These are phyloP conservation scores for Lagopus muta DNA, from an alignment of 2,113 vertebrate species.

Conservation along the genomic window DNA sequence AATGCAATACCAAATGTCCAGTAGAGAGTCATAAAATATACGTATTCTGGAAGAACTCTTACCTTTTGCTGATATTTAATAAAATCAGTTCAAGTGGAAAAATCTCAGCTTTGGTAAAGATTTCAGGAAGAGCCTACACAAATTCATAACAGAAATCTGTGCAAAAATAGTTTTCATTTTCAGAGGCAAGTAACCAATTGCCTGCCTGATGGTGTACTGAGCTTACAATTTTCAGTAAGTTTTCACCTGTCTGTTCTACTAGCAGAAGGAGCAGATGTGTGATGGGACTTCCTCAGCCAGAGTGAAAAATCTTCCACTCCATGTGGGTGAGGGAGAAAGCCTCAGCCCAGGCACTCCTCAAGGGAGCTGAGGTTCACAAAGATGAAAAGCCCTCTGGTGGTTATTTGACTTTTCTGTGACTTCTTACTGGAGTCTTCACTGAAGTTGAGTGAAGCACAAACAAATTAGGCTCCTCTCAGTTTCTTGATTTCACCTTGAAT, in stretches of 20 bases:
- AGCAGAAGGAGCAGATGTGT: not conserved
- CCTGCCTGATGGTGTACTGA: not conserved
- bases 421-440: not conserved
- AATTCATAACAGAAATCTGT: not conserved
- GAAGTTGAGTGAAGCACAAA: not conserved
- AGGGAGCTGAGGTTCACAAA: not conserved
- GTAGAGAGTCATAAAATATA: not conserved
- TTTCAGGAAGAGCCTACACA: not conserved
- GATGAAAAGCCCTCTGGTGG: not conserved
- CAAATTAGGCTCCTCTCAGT: not conserved
- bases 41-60: not conserved
- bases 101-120: not conserved
- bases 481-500: not conserved
- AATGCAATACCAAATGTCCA: not conserved
- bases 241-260: not conserved
- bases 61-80: not conserved
- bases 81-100: not conserved
- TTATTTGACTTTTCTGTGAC: not conserved
- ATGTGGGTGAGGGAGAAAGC: not conserved
- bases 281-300: not conserved
- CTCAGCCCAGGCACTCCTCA: not conserved
- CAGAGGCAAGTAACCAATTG: not conserved
- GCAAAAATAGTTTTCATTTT: not conserved
- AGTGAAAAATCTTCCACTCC: not conserved
- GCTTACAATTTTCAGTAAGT: not conserved